Evolutionary conservation across 2,113 vertebrate genomes (phyloP).

Genomic region (Oceanites oceanicus): DNA sequence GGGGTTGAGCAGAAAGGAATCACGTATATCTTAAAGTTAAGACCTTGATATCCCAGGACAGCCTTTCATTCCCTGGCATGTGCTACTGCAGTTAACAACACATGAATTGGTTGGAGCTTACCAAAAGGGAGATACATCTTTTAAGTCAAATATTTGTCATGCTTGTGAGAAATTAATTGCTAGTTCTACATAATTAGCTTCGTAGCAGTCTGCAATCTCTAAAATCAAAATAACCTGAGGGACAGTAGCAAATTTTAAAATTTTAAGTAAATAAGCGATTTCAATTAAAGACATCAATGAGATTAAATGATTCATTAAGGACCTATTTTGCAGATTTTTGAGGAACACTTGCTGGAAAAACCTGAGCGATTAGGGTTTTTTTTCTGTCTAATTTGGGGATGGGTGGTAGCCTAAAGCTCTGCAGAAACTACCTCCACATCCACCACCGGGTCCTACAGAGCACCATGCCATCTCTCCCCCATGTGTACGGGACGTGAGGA

Average conservation of each 20-base stretch:
- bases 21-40: fast-evolving
- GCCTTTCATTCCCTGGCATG: not conserved
- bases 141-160: slow-evolving; percentile 34
- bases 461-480: too few relatives aligned
- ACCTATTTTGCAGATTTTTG: not conserved
- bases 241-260: not conserved
- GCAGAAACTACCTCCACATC: not conserved
- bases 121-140: not conserved
- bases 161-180: slow-evolving; percentile 47
- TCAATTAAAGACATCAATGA: slow-evolving; percentile 37
- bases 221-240: slow-evolving; percentile 53
- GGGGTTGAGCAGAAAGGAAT: not conserved
- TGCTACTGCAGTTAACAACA: not conserved
- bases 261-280: slow-evolving; percentile 33
- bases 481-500: fast-evolving
- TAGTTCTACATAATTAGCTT: slow-evolving; percentile 42
- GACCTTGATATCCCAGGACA: not conserved
- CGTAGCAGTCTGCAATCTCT: not conserved
- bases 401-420: not conserved
- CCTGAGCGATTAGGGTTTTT: not conserved
- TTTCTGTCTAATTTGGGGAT: not conserved
- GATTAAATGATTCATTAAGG: slow-evolving; percentile 35
- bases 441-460: not conserved
- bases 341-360: not conserved
- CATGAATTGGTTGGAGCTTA: not conserved